Base-by-base conservation (phyloP, 1,140 invertebrate genomes). In the Adoxophyes honmai region DNA sequence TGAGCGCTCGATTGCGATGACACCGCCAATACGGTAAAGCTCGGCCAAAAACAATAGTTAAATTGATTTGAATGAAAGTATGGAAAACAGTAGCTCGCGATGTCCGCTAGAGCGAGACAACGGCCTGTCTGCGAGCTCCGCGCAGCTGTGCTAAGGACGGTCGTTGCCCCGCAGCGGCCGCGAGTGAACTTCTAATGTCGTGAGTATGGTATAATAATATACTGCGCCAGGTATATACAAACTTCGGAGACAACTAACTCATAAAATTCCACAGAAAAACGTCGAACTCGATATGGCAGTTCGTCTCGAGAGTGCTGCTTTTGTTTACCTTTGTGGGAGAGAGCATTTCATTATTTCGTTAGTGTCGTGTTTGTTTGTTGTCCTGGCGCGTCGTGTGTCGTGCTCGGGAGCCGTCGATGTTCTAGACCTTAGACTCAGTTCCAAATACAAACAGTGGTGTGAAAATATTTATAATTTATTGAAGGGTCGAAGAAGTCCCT, bases 151-250 rank as follows among this genome's bases (percentile, higher is more conserved):
- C 72, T 87, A 87, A 87, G 84, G 84, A 87, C 84, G 84, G 84
- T 86, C 82, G 84, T 83, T 84, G 81, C 62, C 81, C 84, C 75
- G 73, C 68, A 66, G 64, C 80, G 81, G 72, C 80, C 79, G 78
- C 78, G 65, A 78, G 76, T 87, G 81, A 87, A 86, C 84, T 87
- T 79, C 84, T 70, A 87, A 87, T 84, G 79, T 79, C 65, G 78
- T 75, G 64, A 75, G 79, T 18, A 28, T 44, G 42, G 16, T 48
- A 48, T 48, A 48, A 48, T 48, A 48, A 48, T 48, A 48, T 48
- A 48, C 42, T 33, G 42, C 4, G 42, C 42, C 42, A 48, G 42
- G 42, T 48, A 48, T 48, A 48, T 18, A 48, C 18, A 48, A 48
- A 48, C 42, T 28, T 48, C 8, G n/a, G 18, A 48, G 42, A 44